Base-by-base conservation (phyloP, 2,113 vertebrate species). In the Amazona vittata region DNA sequence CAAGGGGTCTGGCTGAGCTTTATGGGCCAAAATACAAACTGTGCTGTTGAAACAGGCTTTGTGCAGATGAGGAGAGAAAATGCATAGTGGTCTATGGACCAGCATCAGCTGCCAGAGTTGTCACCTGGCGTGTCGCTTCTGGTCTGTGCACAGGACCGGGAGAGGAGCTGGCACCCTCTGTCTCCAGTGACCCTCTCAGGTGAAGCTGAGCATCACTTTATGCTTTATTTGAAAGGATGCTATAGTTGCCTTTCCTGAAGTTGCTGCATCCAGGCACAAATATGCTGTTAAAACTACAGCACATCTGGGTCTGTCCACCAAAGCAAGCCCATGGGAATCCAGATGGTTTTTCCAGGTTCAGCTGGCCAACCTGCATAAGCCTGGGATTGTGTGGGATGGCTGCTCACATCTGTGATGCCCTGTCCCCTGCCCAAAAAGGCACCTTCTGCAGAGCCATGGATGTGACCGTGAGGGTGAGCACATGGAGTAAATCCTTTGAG, bases 1-100 rank as follows among this genome's bases (percentile, higher is more conserved):
- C 96, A 97, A 91, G 81, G 91, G 92, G 67, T 95, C 96, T 96
- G 95, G 76, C 89, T 84, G 82, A 89, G 79, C 76, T 90, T 91
- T 69, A 2, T 64, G 88, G 97, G 96, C 90, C 90, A 89, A 44
- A 92, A 86, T 83, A 71, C 92, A 95, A 55, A 73, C 83, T 8
- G 84, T 93, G 92, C 93, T 93, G 79, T 78, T 96, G 91, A 90
- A 93, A 59, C 39, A 17, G 88, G 49, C 82, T 90, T 49, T 29
- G 76, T 46, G 62, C 93, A 64, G 73, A 70, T 86, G 55, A 79
- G 83, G 64, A 33, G 15, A 59, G 80, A 91, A 92, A 96, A 91
- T 6, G 41, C 74, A n/a, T n/a, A 76, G 64, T 70, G 90, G 75
- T 84, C 90, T 86, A 39, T 83, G 85, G 52, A 46, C 35, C 33